Conservation (phyloP, 2,797 vertebrate genomes). For the Rhynchotus rufescens region DNA sequence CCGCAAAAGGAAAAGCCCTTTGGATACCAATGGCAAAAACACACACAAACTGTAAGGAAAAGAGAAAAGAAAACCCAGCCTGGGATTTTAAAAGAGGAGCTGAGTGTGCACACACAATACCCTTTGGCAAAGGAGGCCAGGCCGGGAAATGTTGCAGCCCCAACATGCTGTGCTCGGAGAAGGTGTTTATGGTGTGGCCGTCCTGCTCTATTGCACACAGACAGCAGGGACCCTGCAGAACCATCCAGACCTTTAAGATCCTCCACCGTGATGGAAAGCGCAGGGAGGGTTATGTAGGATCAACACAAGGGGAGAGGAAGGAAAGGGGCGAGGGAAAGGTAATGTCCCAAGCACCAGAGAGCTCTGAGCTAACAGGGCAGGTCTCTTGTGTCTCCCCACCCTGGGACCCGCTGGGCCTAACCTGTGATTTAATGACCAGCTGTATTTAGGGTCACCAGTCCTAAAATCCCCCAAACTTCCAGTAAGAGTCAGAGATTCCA, state of each 20-base stretch:
- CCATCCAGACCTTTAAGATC: conserved; percentile 50
- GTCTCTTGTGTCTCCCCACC: background rate
- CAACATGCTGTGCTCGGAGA: conserved; percentile 56
- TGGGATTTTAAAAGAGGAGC: conserved; percentile 55
- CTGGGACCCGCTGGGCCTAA: background rate
- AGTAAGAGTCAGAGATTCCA: background rate
- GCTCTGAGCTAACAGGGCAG: conserved; percentile 18
- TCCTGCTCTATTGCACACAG: conserved; percentile 49
- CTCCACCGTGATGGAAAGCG: conserved; percentile 45
- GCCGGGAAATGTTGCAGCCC: conserved; percentile 45
- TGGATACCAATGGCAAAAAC: conserved; percentile 48
- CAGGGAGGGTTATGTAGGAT: conserved; percentile 41
- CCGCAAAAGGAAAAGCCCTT: conserved; percentile 7
- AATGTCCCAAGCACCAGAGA: background rate
- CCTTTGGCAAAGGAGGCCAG: conserved; percentile 41
- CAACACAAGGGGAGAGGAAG: conserved; percentile 44
- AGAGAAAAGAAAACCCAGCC: conserved; percentile 54
- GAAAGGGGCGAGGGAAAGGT: conserved; percentile 31
- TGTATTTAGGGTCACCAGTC: background rate
- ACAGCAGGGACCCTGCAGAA: conserved; percentile 53
- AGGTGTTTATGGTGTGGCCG: conserved; percentile 68
- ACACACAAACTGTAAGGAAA: conserved; percentile 2
- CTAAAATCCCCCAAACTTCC: background rate
- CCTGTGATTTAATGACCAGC: background rate
- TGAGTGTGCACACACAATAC: conserved; percentile 23